Conservation (phyloP, 2,888 invertebrate species). For the Lasioglossum figueresi region DNA sequence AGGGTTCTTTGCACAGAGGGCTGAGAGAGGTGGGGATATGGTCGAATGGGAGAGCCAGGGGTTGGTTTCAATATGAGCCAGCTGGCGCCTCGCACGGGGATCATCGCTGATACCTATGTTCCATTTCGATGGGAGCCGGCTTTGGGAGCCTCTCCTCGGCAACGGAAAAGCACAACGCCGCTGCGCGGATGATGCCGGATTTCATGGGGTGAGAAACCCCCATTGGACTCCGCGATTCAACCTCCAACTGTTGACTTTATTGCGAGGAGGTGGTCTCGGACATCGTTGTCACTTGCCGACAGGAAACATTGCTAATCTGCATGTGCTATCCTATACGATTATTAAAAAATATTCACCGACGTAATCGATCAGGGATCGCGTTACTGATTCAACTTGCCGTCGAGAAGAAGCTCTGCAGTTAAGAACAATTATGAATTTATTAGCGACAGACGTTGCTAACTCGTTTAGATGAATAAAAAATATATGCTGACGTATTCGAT, state of each 20-base stretch:
- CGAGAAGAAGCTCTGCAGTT: neutral
- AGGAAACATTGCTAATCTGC: neutral
- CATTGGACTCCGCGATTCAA: neutral
- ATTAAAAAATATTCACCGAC: neutral
- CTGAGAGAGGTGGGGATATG: conserved; percentile 41
- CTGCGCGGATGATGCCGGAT: conserved; percentile 61
- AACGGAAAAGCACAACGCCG: conserved; percentile 40
- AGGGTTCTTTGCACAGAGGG: conserved; percentile 69
- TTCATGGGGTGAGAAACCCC: conserved; percentile 30
- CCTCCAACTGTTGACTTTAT: conserved; percentile 42
- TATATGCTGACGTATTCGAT: too few species aligned
- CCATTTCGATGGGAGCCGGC: conserved; percentile 71
- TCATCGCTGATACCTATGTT: conserved; percentile 76
- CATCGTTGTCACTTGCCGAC: neutral
- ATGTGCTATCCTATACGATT: neutral
- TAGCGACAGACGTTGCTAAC: too few species aligned
- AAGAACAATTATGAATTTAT: too few species aligned
- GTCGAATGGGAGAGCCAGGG: conserved; percentile 58
- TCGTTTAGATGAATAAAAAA: too few species aligned
- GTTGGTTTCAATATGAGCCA: conserved; percentile 81
- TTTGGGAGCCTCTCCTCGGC: conserved; percentile 60
- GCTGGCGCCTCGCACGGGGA: conserved; percentile 81
- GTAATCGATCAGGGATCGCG: neutral
- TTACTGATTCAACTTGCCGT: neutral
- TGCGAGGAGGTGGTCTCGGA: neutral